Evolutionary conservation across 2,888 invertebrate species (phyloP).

Genomic region (Sminthurinus aureus): DNA sequence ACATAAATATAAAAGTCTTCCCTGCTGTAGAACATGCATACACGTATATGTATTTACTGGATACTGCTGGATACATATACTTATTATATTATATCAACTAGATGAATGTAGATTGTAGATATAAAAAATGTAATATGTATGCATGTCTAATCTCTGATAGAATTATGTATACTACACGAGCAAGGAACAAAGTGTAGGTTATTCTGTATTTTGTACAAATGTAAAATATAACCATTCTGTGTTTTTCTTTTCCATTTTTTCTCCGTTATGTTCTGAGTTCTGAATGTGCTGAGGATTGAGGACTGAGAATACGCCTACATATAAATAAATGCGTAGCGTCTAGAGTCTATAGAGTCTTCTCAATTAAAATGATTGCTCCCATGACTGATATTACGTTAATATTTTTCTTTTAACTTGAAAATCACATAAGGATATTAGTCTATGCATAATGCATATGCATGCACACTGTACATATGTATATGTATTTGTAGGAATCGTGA

Average conservation of each 20-base stretch:
- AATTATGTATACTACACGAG: too few species aligned
- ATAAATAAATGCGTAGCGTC: background rate
- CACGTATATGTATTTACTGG: too few species aligned
- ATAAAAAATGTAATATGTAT: background rate
- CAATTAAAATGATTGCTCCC: constrained; percentile 38
- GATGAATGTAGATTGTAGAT: background rate
- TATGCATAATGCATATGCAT: background rate
- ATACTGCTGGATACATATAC: background rate
- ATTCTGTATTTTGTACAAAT: too few species aligned
- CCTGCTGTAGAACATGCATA: background rate
- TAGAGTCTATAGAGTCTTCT: too few species aligned
- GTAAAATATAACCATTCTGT: too few species aligned
- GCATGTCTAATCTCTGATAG: too few species aligned
- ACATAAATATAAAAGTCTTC: too few species aligned
- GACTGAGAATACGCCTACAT: background rate
- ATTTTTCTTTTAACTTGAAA: background rate
- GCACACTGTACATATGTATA: background rate
- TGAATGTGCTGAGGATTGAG: too few species aligned
- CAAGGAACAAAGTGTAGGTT: too few species aligned
- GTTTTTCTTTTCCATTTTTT: too few species aligned
- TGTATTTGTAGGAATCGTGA: too few species aligned
- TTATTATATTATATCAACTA: background rate
- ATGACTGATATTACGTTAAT: constrained; percentile 20
- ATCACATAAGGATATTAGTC: constrained; percentile 12
- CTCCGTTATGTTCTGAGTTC: too few species aligned